Evolutionary conservation across 2,888 invertebrate species (phyloP), one percentile per base, ranked within the genome.

Genomic region (Mycalesis mineus): DNA sequence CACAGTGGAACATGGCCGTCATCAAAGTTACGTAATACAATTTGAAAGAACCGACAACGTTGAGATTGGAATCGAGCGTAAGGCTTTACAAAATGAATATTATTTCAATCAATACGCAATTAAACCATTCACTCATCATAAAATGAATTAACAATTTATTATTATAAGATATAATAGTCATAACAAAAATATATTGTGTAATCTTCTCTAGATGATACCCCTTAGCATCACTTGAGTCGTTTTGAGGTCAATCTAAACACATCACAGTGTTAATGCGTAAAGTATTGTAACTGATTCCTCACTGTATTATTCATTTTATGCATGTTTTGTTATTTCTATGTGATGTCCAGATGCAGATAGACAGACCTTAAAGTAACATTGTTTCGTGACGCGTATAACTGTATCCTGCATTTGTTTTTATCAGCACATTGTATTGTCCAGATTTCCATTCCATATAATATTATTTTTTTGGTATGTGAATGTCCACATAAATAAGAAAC

Each of bases 141-240:
- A 83, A 84, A 87, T 75, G 72, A 76, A 84, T 82, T 75, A 85
- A 85, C 83, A 84, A 82, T 81, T 82, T 78, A 72, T 68, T 68
- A 78, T 77, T 82, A 82, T 71, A 82, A 73, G 71, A 69, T 73
- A 73, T 75, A 82, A 76, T 77, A 73, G 72, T 72, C 72, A 75
- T 83, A 88, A 86, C 84, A 83, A 85, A 83, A 85, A 85, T 84
- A 83, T 82, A 70, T 84, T 75, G 77, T 82, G 81, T 82, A 82
- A 76, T 82, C 66, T 66, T 82, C 65, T 68, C 66, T 68, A 73
- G 68, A 72, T 65, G 68, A 68, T 33, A 31, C 47, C 31, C n/a
- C 31, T 15, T 11, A 9, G 1, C 47, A 33, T 11, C 47, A 47
- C 47, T 14, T 14, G 31, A 15, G 36, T 36, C 11, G 11, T 11